A percentile compares a stretch with the other conserved stretches of the same genome.
Evolutionary conservation across 2,888 invertebrate species (phyloP).

Genomic region (Drosophila colorata): DNA sequence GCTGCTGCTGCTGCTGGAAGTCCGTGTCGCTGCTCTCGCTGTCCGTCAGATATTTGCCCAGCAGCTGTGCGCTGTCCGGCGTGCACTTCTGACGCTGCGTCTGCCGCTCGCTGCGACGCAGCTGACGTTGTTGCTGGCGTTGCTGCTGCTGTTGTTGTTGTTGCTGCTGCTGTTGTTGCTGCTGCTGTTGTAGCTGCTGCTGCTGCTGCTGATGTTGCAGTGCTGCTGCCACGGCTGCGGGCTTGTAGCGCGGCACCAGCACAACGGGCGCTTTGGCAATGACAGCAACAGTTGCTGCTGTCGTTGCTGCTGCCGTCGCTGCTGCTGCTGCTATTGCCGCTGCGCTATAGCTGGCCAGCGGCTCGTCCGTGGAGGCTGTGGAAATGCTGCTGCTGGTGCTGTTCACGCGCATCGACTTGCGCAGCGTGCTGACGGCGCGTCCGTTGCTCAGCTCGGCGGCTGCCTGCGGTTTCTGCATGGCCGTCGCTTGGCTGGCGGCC

Average conservation of each 20-base stretch:
- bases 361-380: slow-evolving; percentile 83
- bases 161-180: slow-evolving; percentile 59
- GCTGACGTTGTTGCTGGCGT: slow-evolving; percentile 64
- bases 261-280: slow-evolving; percentile 64
- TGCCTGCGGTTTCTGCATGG: slow-evolving; percentile 57
- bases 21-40: slow-evolving; percentile 71
- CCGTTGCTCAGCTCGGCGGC: slow-evolving; percentile 53
- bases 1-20: slow-evolving; percentile 40
- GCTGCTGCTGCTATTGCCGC: slow-evolving; percentile 48
- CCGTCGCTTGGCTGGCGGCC: slow-evolving; percentile 59
- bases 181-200: slow-evolving; percentile 49
- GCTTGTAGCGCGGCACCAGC: slow-evolving; percentile 56
- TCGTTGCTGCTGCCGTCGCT: slow-evolving; percentile 19
- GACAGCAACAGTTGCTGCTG: slow-evolving; percentile 12
- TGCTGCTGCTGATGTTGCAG: slow-evolving; percentile 32
- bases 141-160: slow-evolving; percentile 48
- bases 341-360: slow-evolving; percentile 73
- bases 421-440: slow-evolving; percentile 56
- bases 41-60: slow-evolving; percentile 54
- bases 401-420: slow-evolving; percentile 84
- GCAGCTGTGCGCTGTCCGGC: slow-evolving; percentile 24
- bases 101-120: slow-evolving; percentile 71
- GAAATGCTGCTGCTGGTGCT: slow-evolving; percentile 85
- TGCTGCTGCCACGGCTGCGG: slow-evolving; percentile 39
- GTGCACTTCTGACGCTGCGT: slow-evolving; percentile 53